These are phyloP conservation scores for Achlya flavicornis DNA, from an alignment of 2,888 invertebrate genomes.

Conservation along the genomic window DNA sequence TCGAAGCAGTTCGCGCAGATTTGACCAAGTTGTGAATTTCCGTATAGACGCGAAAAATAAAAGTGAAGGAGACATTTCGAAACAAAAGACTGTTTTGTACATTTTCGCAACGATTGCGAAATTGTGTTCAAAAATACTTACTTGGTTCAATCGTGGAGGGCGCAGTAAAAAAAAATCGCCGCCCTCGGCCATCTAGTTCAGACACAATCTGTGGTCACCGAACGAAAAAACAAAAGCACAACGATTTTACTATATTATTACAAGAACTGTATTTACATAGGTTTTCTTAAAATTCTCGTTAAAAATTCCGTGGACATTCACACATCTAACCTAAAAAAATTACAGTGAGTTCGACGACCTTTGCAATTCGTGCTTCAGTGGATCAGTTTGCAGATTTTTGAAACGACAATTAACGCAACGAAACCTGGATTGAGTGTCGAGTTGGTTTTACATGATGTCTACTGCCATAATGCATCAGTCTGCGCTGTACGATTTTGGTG, in stretches of 20 bases:
- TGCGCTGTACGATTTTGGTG: constrained; percentile 90
- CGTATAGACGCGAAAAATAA: constrained; percentile 80
- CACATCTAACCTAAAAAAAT: constrained; percentile 62
- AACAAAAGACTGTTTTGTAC: constrained; percentile 84
- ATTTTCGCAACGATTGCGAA: constrained; percentile 82
- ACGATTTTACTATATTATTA: constrained; percentile 65
- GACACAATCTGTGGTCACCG: constrained; percentile 76
- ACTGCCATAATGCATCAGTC: constrained; percentile 91
- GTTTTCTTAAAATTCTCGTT: constrained; percentile 73
- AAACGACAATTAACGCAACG: constrained; percentile 54
- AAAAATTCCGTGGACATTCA: constrained; percentile 65
- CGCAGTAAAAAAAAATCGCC: constrained; percentile 56
- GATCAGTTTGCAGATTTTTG: constrained; percentile 68
- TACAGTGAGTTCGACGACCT: constrained; percentile 76
- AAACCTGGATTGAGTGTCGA: constrained; percentile 78
- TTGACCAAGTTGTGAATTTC: constrained; percentile 80
- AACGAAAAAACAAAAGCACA: constrained; percentile 76
- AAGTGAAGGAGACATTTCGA: constrained; percentile 77
- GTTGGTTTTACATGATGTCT: constrained; percentile 86
- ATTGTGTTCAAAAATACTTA: constrained; percentile 81
- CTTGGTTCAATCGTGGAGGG: constrained; percentile 66
- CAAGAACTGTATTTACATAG: constrained; percentile 63
- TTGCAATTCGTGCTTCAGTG: constrained; percentile 75
- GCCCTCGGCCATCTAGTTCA: constrained; percentile 78
- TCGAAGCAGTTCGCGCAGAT: constrained; percentile 78